Evolutionary conservation across 1,140 invertebrate genomes (phyloP).

Genomic region (Lepidurus apus): DNA sequence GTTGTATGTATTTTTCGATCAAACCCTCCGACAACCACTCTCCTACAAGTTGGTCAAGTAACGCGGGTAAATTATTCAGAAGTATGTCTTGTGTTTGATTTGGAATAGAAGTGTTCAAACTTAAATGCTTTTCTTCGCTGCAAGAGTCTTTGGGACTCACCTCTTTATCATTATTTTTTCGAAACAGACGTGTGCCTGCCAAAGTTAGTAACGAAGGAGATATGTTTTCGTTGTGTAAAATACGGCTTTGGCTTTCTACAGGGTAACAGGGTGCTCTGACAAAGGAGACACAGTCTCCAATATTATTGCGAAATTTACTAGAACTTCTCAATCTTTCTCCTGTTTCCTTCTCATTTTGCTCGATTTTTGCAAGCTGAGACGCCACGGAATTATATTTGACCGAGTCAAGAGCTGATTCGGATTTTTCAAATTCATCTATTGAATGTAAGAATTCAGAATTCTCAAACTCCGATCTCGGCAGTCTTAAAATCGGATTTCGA

Average conservation of each 20-base stretch:
- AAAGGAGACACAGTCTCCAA: neutral
- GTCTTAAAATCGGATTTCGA: no score
- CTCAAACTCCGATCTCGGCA: no score
- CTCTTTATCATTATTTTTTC: neutral
- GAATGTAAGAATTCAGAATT: no score
- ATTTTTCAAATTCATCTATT: neutral
- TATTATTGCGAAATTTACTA: neutral
- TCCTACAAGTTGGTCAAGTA: neutral
- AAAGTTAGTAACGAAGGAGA: neutral
- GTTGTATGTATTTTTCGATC: neutral
- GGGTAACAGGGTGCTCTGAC: neutral
- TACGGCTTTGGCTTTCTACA: neutral
- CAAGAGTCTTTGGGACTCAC: neutral
- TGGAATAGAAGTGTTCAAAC: neutral
- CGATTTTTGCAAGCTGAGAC: neutral
- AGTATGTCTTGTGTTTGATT: neutral
- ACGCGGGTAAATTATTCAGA: neutral
- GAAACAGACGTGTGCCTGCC: neutral
- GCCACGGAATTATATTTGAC: neutral
- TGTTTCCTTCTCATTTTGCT: slow-evolving; percentile 6
- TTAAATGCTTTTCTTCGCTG: no score
- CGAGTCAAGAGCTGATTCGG: neutral
- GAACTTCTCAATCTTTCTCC: neutral
- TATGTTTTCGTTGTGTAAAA: neutral
- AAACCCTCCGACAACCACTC: neutral